Evolutionary conservation across 1,140 invertebrate genomes (phyloP).

Genomic region (Linepithema humile): DNA sequence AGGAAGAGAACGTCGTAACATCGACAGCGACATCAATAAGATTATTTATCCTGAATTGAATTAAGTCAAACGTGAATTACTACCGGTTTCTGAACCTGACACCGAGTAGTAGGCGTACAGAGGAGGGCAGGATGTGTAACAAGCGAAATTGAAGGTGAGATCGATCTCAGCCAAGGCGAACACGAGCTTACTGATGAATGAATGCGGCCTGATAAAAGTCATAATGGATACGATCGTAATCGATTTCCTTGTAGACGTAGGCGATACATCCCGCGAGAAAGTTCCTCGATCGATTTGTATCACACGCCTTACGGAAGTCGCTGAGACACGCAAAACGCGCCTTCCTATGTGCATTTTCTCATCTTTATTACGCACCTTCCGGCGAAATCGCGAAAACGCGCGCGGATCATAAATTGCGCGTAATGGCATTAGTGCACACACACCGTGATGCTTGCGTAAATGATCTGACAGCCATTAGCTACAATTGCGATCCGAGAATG

Average conservation of each 20-base stretch:
- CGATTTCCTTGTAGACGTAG: background rate
- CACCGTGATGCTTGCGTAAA: background rate
- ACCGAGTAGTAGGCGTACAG: background rate
- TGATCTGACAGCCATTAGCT: background rate
- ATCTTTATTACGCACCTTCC: background rate
- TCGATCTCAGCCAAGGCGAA: slow-evolving; percentile 31
- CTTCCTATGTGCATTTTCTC: slow-evolving; percentile 1
- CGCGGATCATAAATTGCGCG: background rate
- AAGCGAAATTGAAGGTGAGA: slow-evolving; percentile 50
- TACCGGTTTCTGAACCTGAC: slow-evolving; percentile 11
- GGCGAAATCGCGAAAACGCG: background rate
- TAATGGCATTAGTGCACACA: slow-evolving; percentile 11
- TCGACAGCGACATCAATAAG: background rate
- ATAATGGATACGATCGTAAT: slow-evolving; percentile 27
- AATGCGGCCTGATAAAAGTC: background rate
- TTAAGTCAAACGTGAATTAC: slow-evolving; percentile 25
- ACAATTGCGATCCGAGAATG: background rate
- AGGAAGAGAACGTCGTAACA: background rate
- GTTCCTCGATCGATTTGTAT: background rate
- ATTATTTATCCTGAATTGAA: slow-evolving; percentile 16
- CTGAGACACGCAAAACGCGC: background rate
- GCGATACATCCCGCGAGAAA: background rate
- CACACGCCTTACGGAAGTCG: slow-evolving; percentile 9
- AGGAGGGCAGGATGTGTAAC: background rate
- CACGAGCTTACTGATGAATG: slow-evolving; percentile 21